Conservation (phyloP, 2,113 vertebrate genomes). For the Pipra filicauda region DNA sequence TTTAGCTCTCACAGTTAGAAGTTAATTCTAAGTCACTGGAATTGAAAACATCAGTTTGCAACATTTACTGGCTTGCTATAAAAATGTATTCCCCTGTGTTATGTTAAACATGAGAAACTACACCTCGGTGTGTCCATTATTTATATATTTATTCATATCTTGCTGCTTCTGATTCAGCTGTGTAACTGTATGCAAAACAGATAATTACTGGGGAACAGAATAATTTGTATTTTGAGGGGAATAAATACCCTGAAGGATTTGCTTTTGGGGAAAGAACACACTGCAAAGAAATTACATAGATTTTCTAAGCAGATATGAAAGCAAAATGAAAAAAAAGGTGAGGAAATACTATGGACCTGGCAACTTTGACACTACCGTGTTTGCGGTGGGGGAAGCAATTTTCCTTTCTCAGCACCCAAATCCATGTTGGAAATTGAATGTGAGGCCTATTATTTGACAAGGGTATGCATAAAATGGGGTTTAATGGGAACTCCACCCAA, state of each 20-base stretch:
- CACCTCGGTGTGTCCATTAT: conserved; percentile 69
- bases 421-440: neutral
- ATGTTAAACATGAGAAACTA: conserved; percentile 72
- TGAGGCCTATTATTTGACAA: neutral
- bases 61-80: conserved; percentile 80
- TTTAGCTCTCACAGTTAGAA: conserved; percentile 77
- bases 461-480: neutral
- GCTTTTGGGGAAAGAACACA: conserved; percentile 49
- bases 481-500: neutral
- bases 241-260: conserved; percentile 57
- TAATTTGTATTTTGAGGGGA: conserved; percentile 64
- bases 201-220: conserved; percentile 64
- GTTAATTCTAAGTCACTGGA: conserved; percentile 78
- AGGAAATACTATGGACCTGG: neutral
- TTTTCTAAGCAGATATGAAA: conserved; percentile 45
- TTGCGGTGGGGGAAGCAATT: neutral
- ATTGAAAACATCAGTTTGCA: conserved; percentile 85
- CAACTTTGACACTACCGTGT: neutral
- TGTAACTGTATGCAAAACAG: conserved; percentile 69
- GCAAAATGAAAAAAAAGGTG: neutral
- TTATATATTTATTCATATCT: conserved; percentile 72
- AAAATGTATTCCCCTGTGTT: conserved; percentile 77
- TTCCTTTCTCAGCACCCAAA: neutral
- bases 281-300: conserved; percentile 47
- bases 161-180: conserved; percentile 67